Base-by-base conservation (phyloP, 1,140 invertebrate genomes). In the Drosophila erecta region DNA sequence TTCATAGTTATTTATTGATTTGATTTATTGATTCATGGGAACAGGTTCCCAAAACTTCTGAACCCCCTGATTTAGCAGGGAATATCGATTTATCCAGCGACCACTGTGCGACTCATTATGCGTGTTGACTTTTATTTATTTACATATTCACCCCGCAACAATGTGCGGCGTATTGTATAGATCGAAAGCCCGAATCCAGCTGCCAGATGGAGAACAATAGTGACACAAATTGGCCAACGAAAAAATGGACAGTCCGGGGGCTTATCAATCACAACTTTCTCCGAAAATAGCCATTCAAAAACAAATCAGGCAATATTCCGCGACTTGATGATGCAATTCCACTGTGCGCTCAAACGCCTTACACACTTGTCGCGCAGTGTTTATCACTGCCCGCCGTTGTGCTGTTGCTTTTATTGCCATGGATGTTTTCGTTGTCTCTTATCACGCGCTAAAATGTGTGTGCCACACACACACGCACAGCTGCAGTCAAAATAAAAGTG, bases 181-280 rank as follows among this genome's bases (percentile, higher is more conserved):
- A 70, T 57, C 15, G 61, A 67, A 65, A 67, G 57, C 50, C 41
- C n/a, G 41, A 70, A 56, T 56, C 33, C 66, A 69, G 50, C 69
- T 67, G 61, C 30, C 64, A 51, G 6, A 41, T 53, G 37, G 67
- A 70, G 67, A 71, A 71, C 67, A 71, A 71, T 71, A 71, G 67
- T 70, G 67, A 57, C 65, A 57, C 65, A 70, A 71, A 71, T 71
- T 70, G 35, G 66, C 49, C n/a, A 44, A 40, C n/a, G 11, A 5
- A 27, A 12, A 27, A 12, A 24, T 24, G 20, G 20, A 38, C 7
- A 27, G 60, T 22, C 40, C 47, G 27, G 41, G 20, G 40, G 56
- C 61, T 75, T 69, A 69, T 69, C 67, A 71, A 66, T 56, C 44
- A 65, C 40, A 62, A 66, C 76, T 79, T 79, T 79, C 76, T 61